These are phyloP conservation scores for Enteromius argenteus DNA, from an alignment of 2,797 vertebrate genomes.

Conservation along the genomic window DNA sequence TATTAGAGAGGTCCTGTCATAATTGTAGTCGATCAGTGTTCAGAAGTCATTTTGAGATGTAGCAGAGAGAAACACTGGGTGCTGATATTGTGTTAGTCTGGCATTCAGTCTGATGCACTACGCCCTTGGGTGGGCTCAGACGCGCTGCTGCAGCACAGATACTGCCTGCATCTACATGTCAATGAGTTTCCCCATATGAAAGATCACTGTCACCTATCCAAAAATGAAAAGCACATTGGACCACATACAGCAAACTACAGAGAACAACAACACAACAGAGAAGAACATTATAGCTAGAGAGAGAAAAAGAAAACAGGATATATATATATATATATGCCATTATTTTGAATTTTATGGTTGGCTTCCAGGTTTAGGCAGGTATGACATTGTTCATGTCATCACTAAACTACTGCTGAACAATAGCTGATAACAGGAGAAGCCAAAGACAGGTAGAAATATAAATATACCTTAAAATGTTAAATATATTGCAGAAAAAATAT, in stretches of 20 bases:
- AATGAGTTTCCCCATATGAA: slow-evolving; percentile 80
- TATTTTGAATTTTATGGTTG: slow-evolving; percentile 78
- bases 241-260: background rate
- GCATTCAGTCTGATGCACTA: slow-evolving; percentile 78
- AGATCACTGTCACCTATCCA: slow-evolving; percentile 33
- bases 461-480: background rate
- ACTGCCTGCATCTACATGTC: slow-evolving; percentile 79
- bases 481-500: background rate
- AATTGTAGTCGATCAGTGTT: background rate
- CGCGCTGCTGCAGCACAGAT: slow-evolving; percentile 78
- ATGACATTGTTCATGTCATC: slow-evolving; percentile 83
- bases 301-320: slow-evolving; percentile 31
- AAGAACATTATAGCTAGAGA: background rate
- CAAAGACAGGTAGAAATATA: background rate
- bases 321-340: slow-evolving; percentile 71
- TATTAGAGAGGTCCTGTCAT: background rate
- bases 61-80: slow-evolving; percentile 73
- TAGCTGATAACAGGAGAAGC: slow-evolving; percentile 34
- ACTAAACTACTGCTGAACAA: slow-evolving; percentile 71
- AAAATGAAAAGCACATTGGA: background rate
- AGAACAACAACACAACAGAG: background rate
- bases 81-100: slow-evolving; percentile 79
- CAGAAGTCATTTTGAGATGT: slow-evolving; percentile 71
- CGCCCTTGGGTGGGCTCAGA: slow-evolving; percentile 84
- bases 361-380: slow-evolving; percentile 78